Percentiles rank a stretch among this genome's conserved stretches.
These are phyloP conservation scores for Notodonta ziczac DNA, from an alignment of 2,888 invertebrate species.

Conservation along the genomic window DNA sequence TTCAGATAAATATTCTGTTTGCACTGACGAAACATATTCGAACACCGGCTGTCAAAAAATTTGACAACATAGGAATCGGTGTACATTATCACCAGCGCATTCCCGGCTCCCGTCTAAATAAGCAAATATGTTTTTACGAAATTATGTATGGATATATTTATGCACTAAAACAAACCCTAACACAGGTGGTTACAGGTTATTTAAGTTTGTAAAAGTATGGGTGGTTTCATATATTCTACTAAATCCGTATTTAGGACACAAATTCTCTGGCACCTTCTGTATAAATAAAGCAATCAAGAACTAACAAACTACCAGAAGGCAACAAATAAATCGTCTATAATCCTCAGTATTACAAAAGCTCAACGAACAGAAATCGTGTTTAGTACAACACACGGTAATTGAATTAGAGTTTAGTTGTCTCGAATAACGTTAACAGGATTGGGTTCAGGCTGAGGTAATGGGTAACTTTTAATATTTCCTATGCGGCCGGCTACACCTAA, in stretches of 20 bases:
- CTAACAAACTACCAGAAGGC: constrained; percentile 20
- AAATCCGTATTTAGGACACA: background rate
- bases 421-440: constrained; percentile 71
- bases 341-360: constrained; percentile 49
- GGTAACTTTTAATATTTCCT: constrained; percentile 37
- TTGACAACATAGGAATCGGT: too few species aligned
- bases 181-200: too few species aligned
- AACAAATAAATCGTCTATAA: constrained; percentile 38
- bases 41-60: too few species aligned
- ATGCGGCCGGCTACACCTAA: constrained; percentile 1
- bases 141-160: too few species aligned
- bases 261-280: background rate
- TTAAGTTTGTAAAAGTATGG: too few species aligned
- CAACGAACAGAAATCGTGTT: constrained; percentile 42
- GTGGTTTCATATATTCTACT: too few species aligned
- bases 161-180: too few species aligned
- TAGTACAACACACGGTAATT: constrained; percentile 61
- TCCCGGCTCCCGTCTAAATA: too few species aligned
- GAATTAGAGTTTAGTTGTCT: constrained; percentile 70
- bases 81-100: too few species aligned
- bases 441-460: constrained; percentile 36
- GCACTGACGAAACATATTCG: too few species aligned
- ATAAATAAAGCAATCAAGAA: constrained; percentile 11
- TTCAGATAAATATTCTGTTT: too few species aligned
- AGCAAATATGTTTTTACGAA: too few species aligned